These are phyloP conservation scores for Doris montereyensis DNA, from an alignment of 2,888 invertebrate species.

Conservation along the genomic window DNA sequence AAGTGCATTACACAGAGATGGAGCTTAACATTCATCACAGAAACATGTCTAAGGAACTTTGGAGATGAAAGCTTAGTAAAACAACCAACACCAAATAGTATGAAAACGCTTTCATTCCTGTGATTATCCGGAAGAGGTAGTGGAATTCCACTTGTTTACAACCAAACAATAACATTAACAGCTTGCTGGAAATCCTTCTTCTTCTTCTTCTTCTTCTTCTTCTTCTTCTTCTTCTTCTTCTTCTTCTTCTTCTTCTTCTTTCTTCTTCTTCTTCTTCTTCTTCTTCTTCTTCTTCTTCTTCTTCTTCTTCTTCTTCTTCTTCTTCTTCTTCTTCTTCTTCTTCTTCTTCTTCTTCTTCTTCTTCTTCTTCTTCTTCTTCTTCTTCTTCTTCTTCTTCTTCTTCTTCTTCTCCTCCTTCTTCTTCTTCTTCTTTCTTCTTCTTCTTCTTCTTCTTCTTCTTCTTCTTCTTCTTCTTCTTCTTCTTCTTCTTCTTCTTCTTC, in stretches of 20 bases:
- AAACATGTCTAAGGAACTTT: too few relatives aligned
- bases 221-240: background rate
- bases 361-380: conserved; percentile 25
- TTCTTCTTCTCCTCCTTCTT: conserved; percentile 26
- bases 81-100: too few relatives aligned
- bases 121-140: too few relatives aligned
- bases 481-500: background rate
- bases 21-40: too few relatives aligned
- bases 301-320: conserved; percentile 49
- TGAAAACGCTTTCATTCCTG: too few relatives aligned
- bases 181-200: too few relatives aligned
- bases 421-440: conserved; percentile 26
- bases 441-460: conserved; percentile 23
- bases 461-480: background rate
- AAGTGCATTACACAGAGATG: too few relatives aligned
- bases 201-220: background rate
- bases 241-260: background rate
- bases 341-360: conserved; percentile 25
- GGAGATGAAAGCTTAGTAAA: too few relatives aligned
- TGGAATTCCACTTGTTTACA: too few relatives aligned
- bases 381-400: conserved; percentile 25
- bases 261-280: background rate
- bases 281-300: background rate
- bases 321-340: conserved; percentile 56
- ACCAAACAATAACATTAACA: too few relatives aligned